phyloP scores from a whole-genome alignment of 2,888 invertebrate genomes.

The Amblyjoppa fuscipennis region DNA sequence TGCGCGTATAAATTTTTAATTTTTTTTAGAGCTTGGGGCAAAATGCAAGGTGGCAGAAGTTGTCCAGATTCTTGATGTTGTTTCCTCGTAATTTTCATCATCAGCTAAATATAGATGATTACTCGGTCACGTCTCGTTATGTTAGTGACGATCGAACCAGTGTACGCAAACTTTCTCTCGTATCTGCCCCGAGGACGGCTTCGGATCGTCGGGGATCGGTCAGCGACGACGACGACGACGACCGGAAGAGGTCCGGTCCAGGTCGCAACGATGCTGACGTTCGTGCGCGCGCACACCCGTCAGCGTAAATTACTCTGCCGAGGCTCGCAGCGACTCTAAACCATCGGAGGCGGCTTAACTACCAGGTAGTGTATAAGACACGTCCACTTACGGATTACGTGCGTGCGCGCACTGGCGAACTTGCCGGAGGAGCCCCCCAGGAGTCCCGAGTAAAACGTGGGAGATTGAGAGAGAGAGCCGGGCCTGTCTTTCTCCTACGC shows the following conservation, averaged over 20 bases:
- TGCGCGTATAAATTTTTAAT: not conserved
- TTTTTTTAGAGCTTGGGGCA: not conserved
- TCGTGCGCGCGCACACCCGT: slow-evolving; percentile 10
- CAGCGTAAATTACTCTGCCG: slow-evolving; percentile 49
- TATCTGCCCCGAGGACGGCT: slow-evolving; percentile 7
- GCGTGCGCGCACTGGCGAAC: slow-evolving; percentile 7
- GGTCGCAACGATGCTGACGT: slow-evolving; percentile 31
- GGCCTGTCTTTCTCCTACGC: slow-evolving; percentile 35
- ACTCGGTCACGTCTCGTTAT: not conserved
- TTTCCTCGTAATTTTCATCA: slow-evolving; percentile 1
- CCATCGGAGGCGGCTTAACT: slow-evolving; percentile 33
- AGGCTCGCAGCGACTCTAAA: slow-evolving; percentile 36
- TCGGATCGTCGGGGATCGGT: slow-evolving; percentile 12
- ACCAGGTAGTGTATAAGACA: slow-evolving; percentile 33
- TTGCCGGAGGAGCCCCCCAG: slow-evolving; percentile 2
- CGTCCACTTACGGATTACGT: slow-evolving; percentile 33
- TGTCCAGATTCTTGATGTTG: slow-evolving; percentile 2
- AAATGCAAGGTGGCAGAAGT: slow-evolving; percentile 7
- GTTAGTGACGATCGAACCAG: not conserved
- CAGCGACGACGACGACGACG: slow-evolving; percentile 4
- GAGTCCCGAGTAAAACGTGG: slow-evolving; percentile 27
- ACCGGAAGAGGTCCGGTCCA: slow-evolving; percentile 29
- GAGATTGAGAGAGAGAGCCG: slow-evolving; percentile 9
- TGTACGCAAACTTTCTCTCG: slow-evolving; percentile 30
- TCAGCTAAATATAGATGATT: not conserved